Evolutionary conservation across 2,113 vertebrate genomes (phyloP), one percentile per base, ranked within the genome.

Genomic region (Nipponia nippon): DNA sequence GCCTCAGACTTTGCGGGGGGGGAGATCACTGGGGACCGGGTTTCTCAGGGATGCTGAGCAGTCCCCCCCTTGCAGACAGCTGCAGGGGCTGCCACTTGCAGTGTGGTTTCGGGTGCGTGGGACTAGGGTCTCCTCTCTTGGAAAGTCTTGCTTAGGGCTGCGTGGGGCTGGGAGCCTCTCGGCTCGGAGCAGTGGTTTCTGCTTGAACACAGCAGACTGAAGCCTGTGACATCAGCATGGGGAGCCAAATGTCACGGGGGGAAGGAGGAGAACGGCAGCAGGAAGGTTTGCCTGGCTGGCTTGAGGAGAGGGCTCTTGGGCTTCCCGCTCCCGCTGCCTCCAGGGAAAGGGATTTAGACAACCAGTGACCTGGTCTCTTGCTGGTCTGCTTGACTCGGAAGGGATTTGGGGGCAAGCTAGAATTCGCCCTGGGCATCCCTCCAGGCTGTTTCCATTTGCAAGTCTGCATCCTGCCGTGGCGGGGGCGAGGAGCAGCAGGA

Each of bases 241-340:
- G 49, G 40, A 83, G 49, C 9, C 2, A 2, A 17, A 75, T 59
- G 55, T 63, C 5, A 4, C 0, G 0, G 21, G 7, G 38, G 29
- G 18, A 59, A 66, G 49, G 27, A 86, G 36, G 36, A 66, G n/a
- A 77, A 59, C 1, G 3, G 20, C 62, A 83, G 38, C 38, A 44
- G 72, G 30, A 65, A 67, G 23, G 29, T 83, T 93, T 56, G 49
- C 29, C 7, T 72, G 47, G 27, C 69, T 83, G 36, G 36, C 19
- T 83, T 44, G 17, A 70, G n/a, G 55, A 87, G 25, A 38, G 20
- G 4, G 18, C 20, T 93, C 12, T 67, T 55, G 20, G 25, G 36
- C 59, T 66, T 87, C 38, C 59, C 8, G 4, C 6, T 87, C 11
- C 29, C 1, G 0, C 65, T 85, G 61, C 11, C 25, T 88, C 36